Conservation (phyloP, 2,797 vertebrate species). For the Selene dorsalis region DNA sequence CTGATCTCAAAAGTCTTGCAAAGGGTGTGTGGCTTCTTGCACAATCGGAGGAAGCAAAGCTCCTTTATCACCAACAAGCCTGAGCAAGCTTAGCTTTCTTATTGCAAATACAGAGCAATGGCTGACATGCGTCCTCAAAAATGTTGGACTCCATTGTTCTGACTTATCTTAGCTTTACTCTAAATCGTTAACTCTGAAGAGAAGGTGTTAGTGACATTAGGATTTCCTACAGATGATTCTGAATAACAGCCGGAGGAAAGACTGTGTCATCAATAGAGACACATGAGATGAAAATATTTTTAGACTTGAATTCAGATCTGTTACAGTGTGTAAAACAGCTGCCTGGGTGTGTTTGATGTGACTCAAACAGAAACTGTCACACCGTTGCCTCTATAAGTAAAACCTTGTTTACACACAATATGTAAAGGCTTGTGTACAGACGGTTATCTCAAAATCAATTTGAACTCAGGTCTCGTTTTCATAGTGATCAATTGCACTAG, state of each 20-base stretch:
- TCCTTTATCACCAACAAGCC: conserved; percentile 74
- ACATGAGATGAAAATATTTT: conserved; percentile 21
- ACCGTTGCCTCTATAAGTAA: conserved; percentile 12
- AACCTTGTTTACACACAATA: conserved; percentile 31
- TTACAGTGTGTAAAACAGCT: conserved; percentile 36
- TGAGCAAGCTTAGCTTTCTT: conserved; percentile 62
- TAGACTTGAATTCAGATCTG: conserved; percentile 11
- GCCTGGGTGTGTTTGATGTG: conserved; percentile 51
- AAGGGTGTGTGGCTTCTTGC: conserved; percentile 74
- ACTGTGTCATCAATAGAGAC: background rate
- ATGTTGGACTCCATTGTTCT: conserved; percentile 32
- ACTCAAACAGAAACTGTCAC: conserved; percentile 45
- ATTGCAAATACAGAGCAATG: conserved; percentile 45
- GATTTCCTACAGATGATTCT: background rate
- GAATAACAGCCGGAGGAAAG: conserved; percentile 1
- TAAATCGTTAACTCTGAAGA: background rate
- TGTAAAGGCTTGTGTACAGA: conserved; percentile 1
- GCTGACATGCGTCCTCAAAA: conserved; percentile 29
- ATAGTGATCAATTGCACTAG: conserved; percentile 34
- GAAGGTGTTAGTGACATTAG: background rate
- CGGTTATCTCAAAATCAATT: background rate
- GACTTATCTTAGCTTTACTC: conserved; percentile 16
- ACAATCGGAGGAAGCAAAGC: conserved; percentile 76
- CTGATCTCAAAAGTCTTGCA: conserved; percentile 49
- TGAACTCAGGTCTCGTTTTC: conserved; percentile 18